Evolutionary conservation across 2,888 invertebrate species (phyloP).

Genomic region (Fragum sueziense): DNA sequence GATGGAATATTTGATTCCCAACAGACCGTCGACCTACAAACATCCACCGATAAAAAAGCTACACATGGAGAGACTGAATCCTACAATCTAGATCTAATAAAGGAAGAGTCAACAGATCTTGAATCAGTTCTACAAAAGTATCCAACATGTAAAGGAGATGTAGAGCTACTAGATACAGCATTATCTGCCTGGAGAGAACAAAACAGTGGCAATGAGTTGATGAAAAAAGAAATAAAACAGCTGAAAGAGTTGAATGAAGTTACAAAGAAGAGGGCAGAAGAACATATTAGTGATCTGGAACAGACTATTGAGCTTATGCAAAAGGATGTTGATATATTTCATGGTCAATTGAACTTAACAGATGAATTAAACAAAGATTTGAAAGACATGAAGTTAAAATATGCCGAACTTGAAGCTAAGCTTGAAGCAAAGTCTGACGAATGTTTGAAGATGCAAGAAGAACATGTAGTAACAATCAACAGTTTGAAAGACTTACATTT

Average conservation of each 20-base stretch:
- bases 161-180: slow-evolving; percentile 7
- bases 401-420: slow-evolving; percentile 46
- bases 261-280: not conserved
- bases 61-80: not conserved
- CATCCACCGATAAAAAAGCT: not conserved
- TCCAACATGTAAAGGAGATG: slow-evolving; percentile 8
- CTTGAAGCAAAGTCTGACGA: slow-evolving; percentile 10
- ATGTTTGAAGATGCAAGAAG: not conserved
- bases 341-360: slow-evolving; percentile 43
- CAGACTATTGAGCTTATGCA: slow-evolving; percentile 36
- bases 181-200: slow-evolving; percentile 21
- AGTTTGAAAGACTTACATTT: slow-evolving; percentile 15
- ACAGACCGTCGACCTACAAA: not conserved
- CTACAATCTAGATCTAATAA: not conserved
- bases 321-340: slow-evolving; percentile 33
- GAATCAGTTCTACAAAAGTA: not conserved
- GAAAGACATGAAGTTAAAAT: slow-evolving; percentile 39
- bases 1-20: not conserved
- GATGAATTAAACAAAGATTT: slow-evolving; percentile 55
- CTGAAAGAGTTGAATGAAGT: not conserved
- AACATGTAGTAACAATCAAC: slow-evolving; percentile 22
- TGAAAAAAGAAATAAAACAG: not conserved
- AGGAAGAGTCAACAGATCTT: not conserved
- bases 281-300: slow-evolving; percentile 22
- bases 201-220: slow-evolving; percentile 4